Percentiles rank a stretch among this genome's conserved stretches.
These are phyloP conservation scores for Drosophila ananassae DNA, from an alignment of 1,140 invertebrate species.

Conservation along the genomic window DNA sequence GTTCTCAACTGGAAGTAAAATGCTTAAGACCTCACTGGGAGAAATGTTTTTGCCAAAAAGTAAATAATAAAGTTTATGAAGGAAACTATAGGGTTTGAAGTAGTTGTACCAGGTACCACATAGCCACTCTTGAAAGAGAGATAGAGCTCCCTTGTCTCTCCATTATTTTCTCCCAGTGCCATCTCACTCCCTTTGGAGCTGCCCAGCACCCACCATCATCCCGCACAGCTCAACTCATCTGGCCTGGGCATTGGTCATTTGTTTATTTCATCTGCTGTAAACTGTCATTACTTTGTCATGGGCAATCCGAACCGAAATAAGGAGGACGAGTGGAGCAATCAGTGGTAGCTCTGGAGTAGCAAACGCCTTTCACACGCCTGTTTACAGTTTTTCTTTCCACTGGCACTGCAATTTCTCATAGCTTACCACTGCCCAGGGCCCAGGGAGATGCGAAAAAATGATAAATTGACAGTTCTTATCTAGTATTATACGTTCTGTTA, in stretches of 20 bases:
- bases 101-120: too few relatives aligned
- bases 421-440: slow-evolving; percentile 20
- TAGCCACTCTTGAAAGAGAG: too few relatives aligned
- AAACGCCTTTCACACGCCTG: slow-evolving; percentile 59
- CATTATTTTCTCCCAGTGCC: not conserved
- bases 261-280: slow-evolving; percentile 81
- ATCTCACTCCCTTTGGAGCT: slow-evolving; percentile 12
- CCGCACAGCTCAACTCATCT: slow-evolving; percentile 19
- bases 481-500: slow-evolving; percentile 46
- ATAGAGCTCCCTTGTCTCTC: too few relatives aligned
- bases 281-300: slow-evolving; percentile 80
- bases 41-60: not conserved
- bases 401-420: slow-evolving; percentile 25
- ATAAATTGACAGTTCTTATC: slow-evolving; percentile 79
- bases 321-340: slow-evolving; percentile 8
- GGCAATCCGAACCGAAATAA: slow-evolving; percentile 51
- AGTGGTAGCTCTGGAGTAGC: slow-evolving; percentile 1
- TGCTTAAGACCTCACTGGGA: slow-evolving; percentile 20
- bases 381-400: slow-evolving; percentile 24
- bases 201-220: slow-evolving; percentile 15
- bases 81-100: not conserved
- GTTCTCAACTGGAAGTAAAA: slow-evolving; percentile 28
- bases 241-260: slow-evolving; percentile 57
- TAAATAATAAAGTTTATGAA: not conserved
- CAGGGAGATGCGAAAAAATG: slow-evolving; percentile 19